Evolutionary conservation across 2,888 invertebrate genomes (phyloP).

Genomic region (Mesorhabditis belari): DNA sequence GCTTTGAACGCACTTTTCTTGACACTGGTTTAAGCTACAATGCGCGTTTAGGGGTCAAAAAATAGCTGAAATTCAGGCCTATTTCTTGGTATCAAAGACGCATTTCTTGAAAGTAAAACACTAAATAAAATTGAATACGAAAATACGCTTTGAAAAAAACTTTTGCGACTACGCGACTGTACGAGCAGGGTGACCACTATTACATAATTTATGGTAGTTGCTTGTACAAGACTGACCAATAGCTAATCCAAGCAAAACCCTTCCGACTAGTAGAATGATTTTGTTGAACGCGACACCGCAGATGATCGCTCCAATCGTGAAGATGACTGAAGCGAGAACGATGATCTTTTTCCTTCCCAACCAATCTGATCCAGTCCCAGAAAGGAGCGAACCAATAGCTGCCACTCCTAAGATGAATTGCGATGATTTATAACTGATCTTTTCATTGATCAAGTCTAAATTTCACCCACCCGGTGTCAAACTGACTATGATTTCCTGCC

Average conservation of each 20-base stretch:
- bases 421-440: not conserved
- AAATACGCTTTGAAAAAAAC: no score
- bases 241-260: constrained; percentile 31
- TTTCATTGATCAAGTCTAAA: not conserved
- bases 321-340: constrained; percentile 57
- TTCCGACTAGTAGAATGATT: constrained; percentile 27
- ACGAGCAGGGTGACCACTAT: no score
- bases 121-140: no score
- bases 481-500: constrained; percentile 47
- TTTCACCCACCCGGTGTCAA: constrained; percentile 31
- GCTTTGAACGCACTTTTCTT: no score
- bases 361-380: constrained; percentile 57
- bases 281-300: constrained; percentile 33
- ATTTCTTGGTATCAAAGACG: no score
- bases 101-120: no score
- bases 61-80: no score
- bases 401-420: constrained; percentile 19
- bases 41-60: no score
- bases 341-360: constrained; percentile 59
- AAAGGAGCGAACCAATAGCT: constrained; percentile 29
- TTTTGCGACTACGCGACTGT: no score
- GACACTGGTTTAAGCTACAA: no score
- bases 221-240: constrained; percentile 27
- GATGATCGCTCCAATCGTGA: constrained; percentile 57
- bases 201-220: no score